Percentiles rank a stretch among this genome's conserved stretches.
These are phyloP conservation scores for Drosophila buzzatii DNA, from an alignment of 2,888 invertebrate genomes.

Conservation along the genomic window DNA sequence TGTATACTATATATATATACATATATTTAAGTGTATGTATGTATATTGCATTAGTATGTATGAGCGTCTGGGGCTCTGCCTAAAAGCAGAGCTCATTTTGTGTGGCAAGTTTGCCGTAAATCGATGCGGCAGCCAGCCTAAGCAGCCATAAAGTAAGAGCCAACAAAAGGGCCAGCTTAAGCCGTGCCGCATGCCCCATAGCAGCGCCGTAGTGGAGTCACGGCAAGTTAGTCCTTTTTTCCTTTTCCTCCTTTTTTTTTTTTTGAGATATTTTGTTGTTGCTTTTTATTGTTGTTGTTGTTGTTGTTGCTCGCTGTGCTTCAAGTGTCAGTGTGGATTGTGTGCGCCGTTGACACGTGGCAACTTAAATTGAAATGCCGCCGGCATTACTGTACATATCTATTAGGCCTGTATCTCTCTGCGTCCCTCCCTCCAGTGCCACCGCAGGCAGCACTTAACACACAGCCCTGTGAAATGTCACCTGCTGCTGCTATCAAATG, in stretches of 20 bases:
- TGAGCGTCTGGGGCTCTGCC: conserved; percentile 38
- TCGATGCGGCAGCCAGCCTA: conserved; percentile 73
- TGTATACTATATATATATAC: conserved; percentile 5
- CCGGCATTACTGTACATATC: conserved; percentile 70
- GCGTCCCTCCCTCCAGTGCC: not conserved
- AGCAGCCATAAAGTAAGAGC: conserved; percentile 77
- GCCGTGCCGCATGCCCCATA: conserved; percentile 34
- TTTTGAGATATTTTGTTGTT: not conserved
- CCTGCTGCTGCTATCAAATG: conserved; percentile 51
- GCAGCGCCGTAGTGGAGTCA: not conserved
- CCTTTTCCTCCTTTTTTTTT: not conserved
- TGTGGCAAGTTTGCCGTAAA: conserved; percentile 71
- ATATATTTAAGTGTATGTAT: not conserved
- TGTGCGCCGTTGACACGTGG: conserved; percentile 76
- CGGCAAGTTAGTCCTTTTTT: conserved; percentile 32
- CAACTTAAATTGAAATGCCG: conserved; percentile 80
- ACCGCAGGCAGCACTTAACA: conserved; percentile 57
- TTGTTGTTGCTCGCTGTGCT: conserved; percentile 19
- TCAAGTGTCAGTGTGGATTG: conserved; percentile 75
- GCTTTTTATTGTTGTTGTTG: not conserved
- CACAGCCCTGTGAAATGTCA: conserved; percentile 51
- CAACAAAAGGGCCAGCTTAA: conserved; percentile 58
- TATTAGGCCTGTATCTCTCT: conserved; percentile 54
- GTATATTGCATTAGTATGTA: conserved; percentile 16
- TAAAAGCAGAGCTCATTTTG: conserved; percentile 66